Evolutionary conservation across 2,113 vertebrate species (phyloP), one percentile per base, ranked within the genome.

Genomic region (Leptocoma aspasia): DNA sequence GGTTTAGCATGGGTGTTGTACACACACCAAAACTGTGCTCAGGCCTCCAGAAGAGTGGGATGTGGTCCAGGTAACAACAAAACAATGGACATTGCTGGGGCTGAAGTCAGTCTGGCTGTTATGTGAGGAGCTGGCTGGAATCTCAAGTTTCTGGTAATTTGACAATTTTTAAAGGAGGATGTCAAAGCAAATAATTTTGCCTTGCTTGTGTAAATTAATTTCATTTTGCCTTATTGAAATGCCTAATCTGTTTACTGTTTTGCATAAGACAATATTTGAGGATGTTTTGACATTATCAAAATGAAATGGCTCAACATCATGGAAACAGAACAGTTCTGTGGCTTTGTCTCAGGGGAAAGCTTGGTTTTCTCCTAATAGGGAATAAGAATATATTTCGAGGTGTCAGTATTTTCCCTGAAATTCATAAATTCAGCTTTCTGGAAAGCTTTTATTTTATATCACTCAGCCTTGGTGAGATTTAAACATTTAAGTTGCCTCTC

Each of bases 221-320:
- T 72, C 2, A 61, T 69, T 93, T 68, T 89, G 37, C 15, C 37
- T 60, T 77, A 61, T 87, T 89, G 78, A 86, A 82, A 69, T 15
- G n/a, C 28, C 33, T 42, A 50, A 78, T 57, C 50, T 89, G 56
- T 86, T 92, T 86, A 73, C 45, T 56, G 0, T 64, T 77, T 95
- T 84, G 49, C 24, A 14, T 75, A 41, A 53, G 22, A 63, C 31
- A 92, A 17, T 72, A 53, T 78, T 94, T 94, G 47, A 47, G 47
- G 23, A 47, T 91, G 77, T 83, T 95, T 92, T 94, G 86, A 95
- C 61, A 45, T 53, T 47, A 78, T 11, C 20, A 15, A 61, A 89
- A 82, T 61, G 28, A 82, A 86, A 42, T 61, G 39, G 33, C 30
- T 92, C 56, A 59, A 21, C 6, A 20, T 78, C 26, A 59, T 21